These are phyloP conservation scores for Stenichneumon culpator DNA, from an alignment of 2,888 invertebrate species.

Conservation along the genomic window DNA sequence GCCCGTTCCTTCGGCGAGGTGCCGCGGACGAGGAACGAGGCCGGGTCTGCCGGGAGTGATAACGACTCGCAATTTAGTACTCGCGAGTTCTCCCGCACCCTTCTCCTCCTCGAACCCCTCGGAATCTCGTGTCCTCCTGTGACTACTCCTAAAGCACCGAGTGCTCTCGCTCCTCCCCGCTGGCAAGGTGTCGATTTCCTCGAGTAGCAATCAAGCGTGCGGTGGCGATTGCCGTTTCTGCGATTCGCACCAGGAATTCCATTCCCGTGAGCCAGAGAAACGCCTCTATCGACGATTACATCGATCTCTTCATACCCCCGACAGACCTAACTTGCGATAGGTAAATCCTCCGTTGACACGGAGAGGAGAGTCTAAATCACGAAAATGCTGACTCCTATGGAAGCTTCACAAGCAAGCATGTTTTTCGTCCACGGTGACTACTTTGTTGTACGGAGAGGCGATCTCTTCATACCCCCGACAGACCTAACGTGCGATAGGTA, in stretches of 20 bases:
- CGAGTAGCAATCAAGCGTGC: conserved; percentile 58
- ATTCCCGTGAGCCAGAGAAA: neutral
- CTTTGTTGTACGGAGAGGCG: neutral
- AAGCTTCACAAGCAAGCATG: conserved; percentile 15
- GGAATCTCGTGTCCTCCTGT: conserved; percentile 34
- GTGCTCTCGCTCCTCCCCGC: conserved; percentile 29
- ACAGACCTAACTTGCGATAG: neutral
- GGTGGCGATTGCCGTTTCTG: conserved; percentile 53
- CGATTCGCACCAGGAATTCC: conserved; percentile 47
- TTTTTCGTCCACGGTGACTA: conserved; percentile 33
- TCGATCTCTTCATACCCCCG: conserved; percentile 3
- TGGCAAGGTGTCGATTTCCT: conserved; percentile 57
- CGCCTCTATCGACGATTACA: conserved; percentile 32
- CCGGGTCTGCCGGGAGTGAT: conserved; percentile 68
- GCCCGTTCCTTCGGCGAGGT: conserved; percentile 54
- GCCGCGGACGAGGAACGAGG: conserved; percentile 40
- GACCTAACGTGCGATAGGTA: neutral
- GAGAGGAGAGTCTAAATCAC: conserved; percentile 18
- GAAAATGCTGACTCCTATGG: conserved; percentile 22
- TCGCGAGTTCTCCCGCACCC: conserved; percentile 52
- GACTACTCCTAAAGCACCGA: conserved; percentile 21
- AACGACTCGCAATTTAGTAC: conserved; percentile 70
- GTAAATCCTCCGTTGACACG: conserved; percentile 1
- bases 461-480: no score
- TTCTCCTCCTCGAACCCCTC: conserved; percentile 39